A percentile compares a stretch with the other conserved stretches of the same genome.
Evolutionary conservation across 2,888 invertebrate species (phyloP).

Genomic region (Masnerella sp.): DNA sequence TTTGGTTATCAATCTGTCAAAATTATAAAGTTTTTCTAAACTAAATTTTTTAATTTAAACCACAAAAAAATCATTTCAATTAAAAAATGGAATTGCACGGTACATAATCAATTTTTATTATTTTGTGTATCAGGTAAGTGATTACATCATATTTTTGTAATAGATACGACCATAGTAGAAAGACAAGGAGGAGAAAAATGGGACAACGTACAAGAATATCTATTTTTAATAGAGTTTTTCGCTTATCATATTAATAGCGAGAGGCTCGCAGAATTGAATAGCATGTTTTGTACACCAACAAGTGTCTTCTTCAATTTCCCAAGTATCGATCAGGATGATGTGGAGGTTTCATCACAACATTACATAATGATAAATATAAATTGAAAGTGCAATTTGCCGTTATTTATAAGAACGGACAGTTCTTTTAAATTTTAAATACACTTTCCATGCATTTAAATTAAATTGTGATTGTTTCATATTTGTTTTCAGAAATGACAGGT

Average conservation of each 20-base stretch:
- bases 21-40: slow-evolving; percentile 25
- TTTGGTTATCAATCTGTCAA: slow-evolving; percentile 7
- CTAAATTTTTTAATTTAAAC: background rate
- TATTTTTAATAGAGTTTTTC: slow-evolving; percentile 83
- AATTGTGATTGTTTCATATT: no score
- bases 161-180: slow-evolving; percentile 5
- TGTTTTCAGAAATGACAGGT: no score
- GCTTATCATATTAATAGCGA: slow-evolving; percentile 78
- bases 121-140: no score
- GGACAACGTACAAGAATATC: slow-evolving; percentile 65
- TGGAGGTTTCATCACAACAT: slow-evolving; percentile 42
- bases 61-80: background rate
- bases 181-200: background rate
- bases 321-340: slow-evolving; percentile 80
- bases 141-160: background rate
- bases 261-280: slow-evolving; percentile 70
- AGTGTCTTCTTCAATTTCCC: slow-evolving; percentile 81
- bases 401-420: no score
- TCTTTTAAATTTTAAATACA: no score
- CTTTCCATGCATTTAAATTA: no score
- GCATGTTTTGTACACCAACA: slow-evolving; percentile 77
- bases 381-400: background rate
- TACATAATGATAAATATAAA: slow-evolving; percentile 14
- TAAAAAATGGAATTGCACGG: slow-evolving; percentile 2
- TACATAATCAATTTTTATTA: background rate